Evolutionary conservation across 2,888 invertebrate species (phyloP).

Genomic region (Bombylius major): DNA sequence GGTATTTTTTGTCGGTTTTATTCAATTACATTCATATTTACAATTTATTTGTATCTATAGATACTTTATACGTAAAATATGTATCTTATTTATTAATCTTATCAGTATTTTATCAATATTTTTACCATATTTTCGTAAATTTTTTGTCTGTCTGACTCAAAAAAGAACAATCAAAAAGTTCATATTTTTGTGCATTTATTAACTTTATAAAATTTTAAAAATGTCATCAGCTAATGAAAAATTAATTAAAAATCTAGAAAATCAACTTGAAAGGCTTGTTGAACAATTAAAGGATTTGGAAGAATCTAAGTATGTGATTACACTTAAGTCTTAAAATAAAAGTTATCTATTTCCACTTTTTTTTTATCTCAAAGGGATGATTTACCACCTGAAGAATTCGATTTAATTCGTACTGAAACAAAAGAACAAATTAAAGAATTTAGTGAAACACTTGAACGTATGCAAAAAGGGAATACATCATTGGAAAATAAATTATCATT

Average conservation of each 20-base stretch:
- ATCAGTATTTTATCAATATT: no score
- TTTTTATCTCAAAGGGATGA: slow-evolving; percentile 43
- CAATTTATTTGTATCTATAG: no score
- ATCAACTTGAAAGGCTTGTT: slow-evolving; percentile 53
- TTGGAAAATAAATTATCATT: slow-evolving; percentile 50
- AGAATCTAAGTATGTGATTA: slow-evolving; percentile 44
- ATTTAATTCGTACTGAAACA: slow-evolving; percentile 54
- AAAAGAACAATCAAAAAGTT: no score
- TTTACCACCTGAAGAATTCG: slow-evolving; percentile 50
- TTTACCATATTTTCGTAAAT: no score
- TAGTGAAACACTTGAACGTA: slow-evolving; percentile 46
- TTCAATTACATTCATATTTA: no score
- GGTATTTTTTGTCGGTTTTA: no score
- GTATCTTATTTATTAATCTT: no score
- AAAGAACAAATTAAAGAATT: slow-evolving; percentile 58
- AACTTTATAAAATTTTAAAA: no score
- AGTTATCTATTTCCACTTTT: background rate
- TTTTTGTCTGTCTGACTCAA: no score
- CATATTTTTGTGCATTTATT: no score
- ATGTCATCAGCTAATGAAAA: slow-evolving; percentile 22
- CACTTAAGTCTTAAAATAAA: no score
- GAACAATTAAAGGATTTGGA: slow-evolving; percentile 58
- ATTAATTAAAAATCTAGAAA: slow-evolving; percentile 49
- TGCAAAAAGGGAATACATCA: slow-evolving; percentile 54
- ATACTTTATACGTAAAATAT: no score